Evolutionary conservation across 2,113 vertebrate species (phyloP).

Genomic region (Pristiophorus japonicus): DNA sequence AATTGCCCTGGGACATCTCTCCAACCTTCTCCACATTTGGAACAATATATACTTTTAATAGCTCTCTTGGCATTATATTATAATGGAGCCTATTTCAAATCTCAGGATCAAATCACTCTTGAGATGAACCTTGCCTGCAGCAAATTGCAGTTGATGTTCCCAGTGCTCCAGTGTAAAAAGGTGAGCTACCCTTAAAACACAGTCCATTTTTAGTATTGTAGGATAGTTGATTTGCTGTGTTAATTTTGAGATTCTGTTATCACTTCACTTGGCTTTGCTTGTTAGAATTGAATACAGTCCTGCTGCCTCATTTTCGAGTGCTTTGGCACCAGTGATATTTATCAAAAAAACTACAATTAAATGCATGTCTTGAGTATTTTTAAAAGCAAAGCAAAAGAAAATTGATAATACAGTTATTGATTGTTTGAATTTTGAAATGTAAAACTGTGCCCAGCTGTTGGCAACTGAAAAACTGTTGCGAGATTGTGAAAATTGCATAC

Average conservation of each 20-base stretch:
- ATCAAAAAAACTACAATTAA: neutral
- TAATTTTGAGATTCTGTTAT: neutral
- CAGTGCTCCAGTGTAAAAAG: neutral
- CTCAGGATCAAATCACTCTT: slow-evolving; percentile 23
- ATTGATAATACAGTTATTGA: neutral
- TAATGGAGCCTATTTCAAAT: slow-evolving; percentile 30
- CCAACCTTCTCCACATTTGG: slow-evolving; percentile 24
- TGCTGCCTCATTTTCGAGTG: neutral
- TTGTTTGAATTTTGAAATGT: neutral
- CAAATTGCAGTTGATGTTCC: slow-evolving; percentile 28
- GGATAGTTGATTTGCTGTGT: neutral
- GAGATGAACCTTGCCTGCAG: neutral
- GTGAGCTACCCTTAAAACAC: neutral
- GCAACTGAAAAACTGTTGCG: too few relatives aligned
- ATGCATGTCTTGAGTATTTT: neutral
- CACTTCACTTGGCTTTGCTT: neutral
- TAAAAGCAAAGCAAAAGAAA: neutral
- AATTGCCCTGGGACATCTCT: slow-evolving; percentile 12
- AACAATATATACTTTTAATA: slow-evolving; percentile 33
- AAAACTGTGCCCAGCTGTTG: neutral
- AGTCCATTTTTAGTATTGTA: neutral
- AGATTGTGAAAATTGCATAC: neutral
- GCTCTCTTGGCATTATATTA: slow-evolving; percentile 12
- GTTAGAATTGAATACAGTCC: neutral
- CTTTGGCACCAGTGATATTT: neutral